Base-by-base conservation (phyloP, 2,797 vertebrate species). In the Paedocypris micromegethes region DNA sequence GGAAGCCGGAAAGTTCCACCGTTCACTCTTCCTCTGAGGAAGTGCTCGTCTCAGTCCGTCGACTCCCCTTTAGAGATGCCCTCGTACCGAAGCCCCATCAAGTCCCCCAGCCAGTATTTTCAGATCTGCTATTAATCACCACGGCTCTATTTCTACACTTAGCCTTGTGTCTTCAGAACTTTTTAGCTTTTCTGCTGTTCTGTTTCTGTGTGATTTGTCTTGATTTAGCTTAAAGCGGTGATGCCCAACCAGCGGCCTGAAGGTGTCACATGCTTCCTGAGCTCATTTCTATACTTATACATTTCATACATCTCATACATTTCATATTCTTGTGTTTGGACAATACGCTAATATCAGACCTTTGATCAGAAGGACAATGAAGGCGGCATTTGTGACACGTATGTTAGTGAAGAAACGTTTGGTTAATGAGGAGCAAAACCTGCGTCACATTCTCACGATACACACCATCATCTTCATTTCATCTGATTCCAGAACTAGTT, bases 31-130 rank as follows among this genome's bases (percentile, higher is more conserved):
- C 81, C 85, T 70, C 62, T 89, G 79, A 84, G 86, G 76, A 89
- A 88, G 79, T 90, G 86, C 62, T 82, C 83, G 75, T 88, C 87
- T 81, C 86, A 86, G 79, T 84, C 79, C 6, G 84, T 79, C 0
- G 79, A 87, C 74, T 79, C 80, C 42, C 76, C 87, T 73, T 80
- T 91, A 66, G 86, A 90, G 75, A 88, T 88, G 51, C 87, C 89
- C 77, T 89, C 87, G 83, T 93, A 93, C 83, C 84, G 87, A 82
- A 90, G 88, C 82, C 89, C 91, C 47, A 76, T 88, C 68, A 92
- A 90, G 81, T 90, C 91, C 70, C 86, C 88, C 78, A 91, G 90
- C 85, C 89, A 92, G 81, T 91, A 90, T 75, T 91, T 93, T 77
- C 84, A 90, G 85, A 92, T 90, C 64, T 91, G 85, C 83, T 92